Evolutionary conservation across 2,888 invertebrate species (phyloP).

Genomic region (Congeria kusceri): DNA sequence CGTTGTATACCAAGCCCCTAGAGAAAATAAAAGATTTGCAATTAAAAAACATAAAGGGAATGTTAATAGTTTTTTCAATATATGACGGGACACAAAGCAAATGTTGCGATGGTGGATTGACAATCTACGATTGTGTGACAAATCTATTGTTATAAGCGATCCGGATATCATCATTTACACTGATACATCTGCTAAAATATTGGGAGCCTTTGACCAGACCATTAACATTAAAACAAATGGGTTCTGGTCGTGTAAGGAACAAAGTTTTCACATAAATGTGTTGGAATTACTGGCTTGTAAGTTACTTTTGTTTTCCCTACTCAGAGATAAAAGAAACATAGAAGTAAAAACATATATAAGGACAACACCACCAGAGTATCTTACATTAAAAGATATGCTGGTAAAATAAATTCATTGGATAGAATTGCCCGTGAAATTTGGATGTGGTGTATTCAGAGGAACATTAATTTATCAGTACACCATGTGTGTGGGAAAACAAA

Average conservation of each 20-base stretch:
- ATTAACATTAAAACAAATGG: no score
- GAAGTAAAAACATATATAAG: neutral
- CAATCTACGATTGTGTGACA: no score
- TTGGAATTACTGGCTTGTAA: neutral
- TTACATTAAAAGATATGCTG: slow-evolving; percentile 2
- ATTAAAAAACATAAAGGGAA: no score
- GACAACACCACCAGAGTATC: slow-evolving; percentile 12
- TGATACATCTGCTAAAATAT: no score
- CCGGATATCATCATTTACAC: no score
- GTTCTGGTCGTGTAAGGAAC: neutral
- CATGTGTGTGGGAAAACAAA: neutral
- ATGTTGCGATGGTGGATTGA: no score
- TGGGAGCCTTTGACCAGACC: no score
- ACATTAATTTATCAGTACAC: neutral
- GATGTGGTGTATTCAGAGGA: neutral
- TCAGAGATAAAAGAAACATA: neutral
- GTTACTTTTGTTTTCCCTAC: neutral
- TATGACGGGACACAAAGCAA: no score
- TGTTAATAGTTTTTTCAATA: no score
- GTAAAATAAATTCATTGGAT: neutral
- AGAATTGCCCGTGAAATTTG: slow-evolving; percentile 1
- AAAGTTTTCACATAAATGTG: neutral
- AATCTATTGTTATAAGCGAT: no score
- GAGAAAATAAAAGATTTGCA: no score
- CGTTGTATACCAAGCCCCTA: no score